phyloP scores from a whole-genome alignment of 30 jellyfish, hydroid and myxozoan genomes.

The Aurelia coerulea region DNA sequence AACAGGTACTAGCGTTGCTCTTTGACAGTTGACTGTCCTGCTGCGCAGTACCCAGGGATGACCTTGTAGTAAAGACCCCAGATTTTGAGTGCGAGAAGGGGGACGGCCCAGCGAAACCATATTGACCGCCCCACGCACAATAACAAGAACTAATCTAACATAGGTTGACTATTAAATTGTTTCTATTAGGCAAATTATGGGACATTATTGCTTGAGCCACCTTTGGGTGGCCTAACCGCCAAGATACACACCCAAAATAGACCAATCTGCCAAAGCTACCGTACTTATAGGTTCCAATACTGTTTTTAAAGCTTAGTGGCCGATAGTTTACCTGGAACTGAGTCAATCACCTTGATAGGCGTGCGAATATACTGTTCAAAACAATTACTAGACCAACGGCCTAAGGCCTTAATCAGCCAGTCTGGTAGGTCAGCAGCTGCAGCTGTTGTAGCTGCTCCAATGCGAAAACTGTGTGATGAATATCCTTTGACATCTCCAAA shows the following conservation, averaged over 20 bases:
- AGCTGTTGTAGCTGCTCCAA: constrained; percentile 13
- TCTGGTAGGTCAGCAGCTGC: constrained; percentile 6
- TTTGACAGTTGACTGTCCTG: too few species aligned
- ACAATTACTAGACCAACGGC: constrained; percentile 34
- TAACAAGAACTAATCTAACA: too few species aligned
- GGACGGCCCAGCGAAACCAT: too few species aligned
- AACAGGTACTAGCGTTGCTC: too few species aligned
- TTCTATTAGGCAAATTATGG: too few species aligned
- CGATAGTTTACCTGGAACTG: not conserved
- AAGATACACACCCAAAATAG: not conserved
- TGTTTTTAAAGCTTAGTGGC: not conserved
- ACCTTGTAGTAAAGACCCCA: too few species aligned
- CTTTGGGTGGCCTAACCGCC: not conserved
- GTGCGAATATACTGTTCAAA: constrained; percentile 18
- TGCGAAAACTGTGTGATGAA: constrained; percentile 25
- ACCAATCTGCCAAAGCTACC: too few species aligned
- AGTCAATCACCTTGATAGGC: not conserved
- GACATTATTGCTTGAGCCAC: not conserved
- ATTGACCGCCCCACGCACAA: too few species aligned
- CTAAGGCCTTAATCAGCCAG: not conserved
- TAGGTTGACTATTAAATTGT: too few species aligned
- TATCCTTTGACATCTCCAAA: not conserved
- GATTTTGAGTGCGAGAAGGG: too few species aligned
- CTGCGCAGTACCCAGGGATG: too few species aligned
- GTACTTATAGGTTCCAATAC: too few species aligned